These are phyloP conservation scores for Falco novaeseelandiae DNA, from an alignment of 2,797 vertebrate genomes.

Conservation along the genomic window DNA sequence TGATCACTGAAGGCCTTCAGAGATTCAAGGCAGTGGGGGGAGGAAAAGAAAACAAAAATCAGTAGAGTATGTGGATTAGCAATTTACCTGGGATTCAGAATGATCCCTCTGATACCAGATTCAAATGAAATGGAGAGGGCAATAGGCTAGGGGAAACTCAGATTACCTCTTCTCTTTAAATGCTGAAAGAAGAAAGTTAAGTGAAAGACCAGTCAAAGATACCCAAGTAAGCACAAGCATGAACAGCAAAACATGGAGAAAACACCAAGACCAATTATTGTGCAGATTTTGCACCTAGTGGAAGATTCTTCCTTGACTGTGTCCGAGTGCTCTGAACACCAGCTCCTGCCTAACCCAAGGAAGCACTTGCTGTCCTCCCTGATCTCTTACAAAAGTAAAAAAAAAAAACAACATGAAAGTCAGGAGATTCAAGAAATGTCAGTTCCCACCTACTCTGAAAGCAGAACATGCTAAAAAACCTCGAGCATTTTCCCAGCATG, in stretches of 20 bases:
- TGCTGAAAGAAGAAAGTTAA: neutral
- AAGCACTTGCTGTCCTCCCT: neutral
- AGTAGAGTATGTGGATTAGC: neutral
- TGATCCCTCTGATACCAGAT: neutral
- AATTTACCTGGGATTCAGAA: neutral
- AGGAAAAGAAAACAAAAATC: neutral
- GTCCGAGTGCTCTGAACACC: neutral
- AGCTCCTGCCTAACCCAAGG: neutral
- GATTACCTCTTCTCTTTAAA: neutral
- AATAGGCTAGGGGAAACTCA: neutral
- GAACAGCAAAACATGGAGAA: neutral
- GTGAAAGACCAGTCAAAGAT: neutral
- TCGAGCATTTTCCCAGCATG: neutral
- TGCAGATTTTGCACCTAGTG: neutral
- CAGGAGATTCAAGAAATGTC: neutral
- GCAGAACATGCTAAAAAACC: neutral
- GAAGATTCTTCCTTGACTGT: neutral
- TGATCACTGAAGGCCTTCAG: neutral
- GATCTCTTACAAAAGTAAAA: neutral
- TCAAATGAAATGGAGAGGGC: neutral
- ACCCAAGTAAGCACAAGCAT: neutral
- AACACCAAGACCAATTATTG: neutral
- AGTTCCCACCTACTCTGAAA: neutral
- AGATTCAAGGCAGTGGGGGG: rapidly evolving
- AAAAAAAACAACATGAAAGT: neutral